phyloP scores from a whole-genome alignment of 2,888 invertebrate genomes.

The Scaptomyza caliginosa region DNA sequence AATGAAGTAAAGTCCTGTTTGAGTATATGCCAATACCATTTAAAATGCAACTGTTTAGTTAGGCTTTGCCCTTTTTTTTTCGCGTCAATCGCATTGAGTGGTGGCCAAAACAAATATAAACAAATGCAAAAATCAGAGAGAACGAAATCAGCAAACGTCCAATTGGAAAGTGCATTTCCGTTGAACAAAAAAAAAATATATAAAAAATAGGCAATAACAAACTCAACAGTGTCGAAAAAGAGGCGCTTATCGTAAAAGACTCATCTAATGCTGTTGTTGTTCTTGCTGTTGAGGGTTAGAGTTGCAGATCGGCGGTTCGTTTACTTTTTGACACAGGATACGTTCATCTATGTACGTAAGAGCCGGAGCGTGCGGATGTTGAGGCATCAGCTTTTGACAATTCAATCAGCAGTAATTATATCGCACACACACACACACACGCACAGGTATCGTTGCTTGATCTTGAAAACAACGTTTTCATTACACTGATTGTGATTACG shows the following conservation, averaged over 20 bases:
- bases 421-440: conserved; percentile 42
- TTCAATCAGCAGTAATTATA: conserved; percentile 79
- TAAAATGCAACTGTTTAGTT: too few species aligned
- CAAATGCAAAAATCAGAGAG: conserved; percentile 21
- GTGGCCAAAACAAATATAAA: conserved; percentile 32
- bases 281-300: conserved; percentile 5
- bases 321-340: conserved; percentile 73
- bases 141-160: conserved; percentile 6
- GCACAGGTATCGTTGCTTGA: conserved; percentile 18
- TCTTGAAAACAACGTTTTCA: conserved; percentile 27
- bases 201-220: neutral
- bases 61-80: too few species aligned
- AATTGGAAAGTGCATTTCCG: conserved; percentile 53
- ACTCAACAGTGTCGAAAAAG: conserved; percentile 3
- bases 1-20: conserved; percentile 40
- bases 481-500: conserved; percentile 40
- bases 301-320: conserved; percentile 37
- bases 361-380: conserved; percentile 22
- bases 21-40: too few species aligned
- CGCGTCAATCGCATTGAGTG: conserved; percentile 3
- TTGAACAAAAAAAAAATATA: conserved; percentile 11
- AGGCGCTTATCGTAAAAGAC: conserved; percentile 46
- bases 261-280: conserved; percentile 24
- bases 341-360: too few species aligned
- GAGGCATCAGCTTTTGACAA: conserved; percentile 60